These are phyloP conservation scores for Quiscalus mexicanus DNA, from an alignment of 2,113 vertebrate species.

Conservation along the genomic window DNA sequence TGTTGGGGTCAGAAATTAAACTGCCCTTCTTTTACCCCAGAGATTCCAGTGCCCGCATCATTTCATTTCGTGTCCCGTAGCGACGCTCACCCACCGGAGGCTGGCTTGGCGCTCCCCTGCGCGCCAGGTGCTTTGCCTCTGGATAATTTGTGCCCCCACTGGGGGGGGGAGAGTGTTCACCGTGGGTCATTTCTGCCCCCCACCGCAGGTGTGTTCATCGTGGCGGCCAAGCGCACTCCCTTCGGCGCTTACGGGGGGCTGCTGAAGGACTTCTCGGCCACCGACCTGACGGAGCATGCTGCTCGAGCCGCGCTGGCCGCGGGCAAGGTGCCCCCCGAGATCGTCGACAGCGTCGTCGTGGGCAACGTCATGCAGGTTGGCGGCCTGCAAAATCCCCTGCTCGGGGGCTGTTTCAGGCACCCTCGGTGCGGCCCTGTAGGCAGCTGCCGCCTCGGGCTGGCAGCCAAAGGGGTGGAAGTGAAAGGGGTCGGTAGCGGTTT, in stretches of 20 bases:
- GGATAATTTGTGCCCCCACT: neutral
- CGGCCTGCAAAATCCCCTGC: neutral
- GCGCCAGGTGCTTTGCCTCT: no score
- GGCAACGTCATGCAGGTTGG: conserved; percentile 84
- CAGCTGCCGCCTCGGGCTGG: neutral
- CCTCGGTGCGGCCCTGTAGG: neutral
- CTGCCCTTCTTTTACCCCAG: no score
- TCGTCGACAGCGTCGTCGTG: conserved; percentile 87
- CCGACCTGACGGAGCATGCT: conserved; percentile 86
- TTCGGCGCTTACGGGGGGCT: conserved; percentile 90
- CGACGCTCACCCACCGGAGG: accelerated
- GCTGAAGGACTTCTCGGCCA: conserved; percentile 90
- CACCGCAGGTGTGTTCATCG: conserved; percentile 1
- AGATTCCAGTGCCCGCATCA: no score
- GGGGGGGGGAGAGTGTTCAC: conserved; percentile 79
- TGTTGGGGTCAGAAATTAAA: no score
- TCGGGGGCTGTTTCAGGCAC: accelerated
- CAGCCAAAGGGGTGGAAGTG: neutral
- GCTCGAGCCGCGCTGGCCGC: conserved; percentile 86
- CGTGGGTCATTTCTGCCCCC: neutral
- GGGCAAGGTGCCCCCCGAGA: conserved; percentile 84
- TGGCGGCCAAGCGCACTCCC: conserved; percentile 92
- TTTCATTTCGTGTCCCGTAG: no score
- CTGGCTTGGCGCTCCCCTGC: no score
- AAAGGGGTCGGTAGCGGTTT: neutral